Conservation (phyloP, 2,797 vertebrate species). For the Pseudochromis fuscus region DNA sequence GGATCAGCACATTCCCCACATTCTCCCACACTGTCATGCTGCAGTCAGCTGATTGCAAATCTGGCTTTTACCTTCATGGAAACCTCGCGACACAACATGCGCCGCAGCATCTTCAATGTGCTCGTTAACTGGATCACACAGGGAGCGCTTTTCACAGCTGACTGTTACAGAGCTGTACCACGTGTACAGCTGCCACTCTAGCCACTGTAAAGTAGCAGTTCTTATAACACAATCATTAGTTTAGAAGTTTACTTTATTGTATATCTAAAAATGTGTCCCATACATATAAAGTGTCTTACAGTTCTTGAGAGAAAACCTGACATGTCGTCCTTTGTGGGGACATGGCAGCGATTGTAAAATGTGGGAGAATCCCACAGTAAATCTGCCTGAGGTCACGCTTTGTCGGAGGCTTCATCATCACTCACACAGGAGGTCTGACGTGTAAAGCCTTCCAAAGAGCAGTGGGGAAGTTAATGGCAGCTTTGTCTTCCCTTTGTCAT, state of each 20-base stretch:
- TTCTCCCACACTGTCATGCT: conserved; percentile 82
- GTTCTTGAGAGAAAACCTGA: conserved; percentile 13
- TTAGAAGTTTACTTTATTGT: not conserved
- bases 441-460: conserved; percentile 29
- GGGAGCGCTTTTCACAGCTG: conserved; percentile 17
- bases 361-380: conserved; percentile 8
- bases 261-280: not conserved
- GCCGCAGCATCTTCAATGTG: conserved; percentile 33
- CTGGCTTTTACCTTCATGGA: conserved; percentile 67
- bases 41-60: conserved; percentile 83
- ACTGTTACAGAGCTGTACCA: not conserved
- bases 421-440: conserved; percentile 31
- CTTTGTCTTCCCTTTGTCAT: conserved; percentile 65
- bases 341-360: conserved; percentile 8
- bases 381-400: conserved; percentile 23
- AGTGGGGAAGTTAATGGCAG: conserved; percentile 43
- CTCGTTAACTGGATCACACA: conserved; percentile 20
- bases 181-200: not conserved
- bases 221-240: not conserved
- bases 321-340: not conserved
- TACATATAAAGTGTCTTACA: not conserved
- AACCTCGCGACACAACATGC: conserved; percentile 48
- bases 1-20: conserved; percentile 84
- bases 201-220: not conserved
- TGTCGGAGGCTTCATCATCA: conserved; percentile 22